Conservation (phyloP, 53 echinoderm and acorn worm genomes). For the Henricia sp. region DNA sequence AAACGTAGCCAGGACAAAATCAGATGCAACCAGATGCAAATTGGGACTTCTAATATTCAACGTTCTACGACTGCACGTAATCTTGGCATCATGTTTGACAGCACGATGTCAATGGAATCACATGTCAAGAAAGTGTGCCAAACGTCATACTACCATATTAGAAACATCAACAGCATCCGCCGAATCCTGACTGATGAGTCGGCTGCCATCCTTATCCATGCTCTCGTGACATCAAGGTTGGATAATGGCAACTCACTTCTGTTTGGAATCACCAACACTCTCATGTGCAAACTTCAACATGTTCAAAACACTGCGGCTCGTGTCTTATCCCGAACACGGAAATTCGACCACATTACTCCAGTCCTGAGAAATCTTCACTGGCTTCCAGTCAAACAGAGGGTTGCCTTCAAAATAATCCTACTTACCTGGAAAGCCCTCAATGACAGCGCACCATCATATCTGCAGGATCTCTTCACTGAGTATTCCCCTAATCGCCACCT, state of each 20-base stretch:
- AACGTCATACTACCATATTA: slow-evolving; percentile 19
- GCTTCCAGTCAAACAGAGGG: slow-evolving; percentile 13
- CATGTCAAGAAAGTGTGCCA: slow-evolving; percentile 38
- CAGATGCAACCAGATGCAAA: too few species aligned
- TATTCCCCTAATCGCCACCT: too few species aligned
- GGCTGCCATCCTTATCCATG: background rate
- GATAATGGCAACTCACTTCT: slow-evolving; percentile 30
- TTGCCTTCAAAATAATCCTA: slow-evolving; percentile 37
- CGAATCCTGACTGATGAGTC: slow-evolving; percentile 8
- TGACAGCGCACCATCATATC: too few species aligned
- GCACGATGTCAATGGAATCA: slow-evolving; percentile 19
- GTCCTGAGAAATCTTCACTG: too few species aligned
- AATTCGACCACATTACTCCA: too few species aligned
- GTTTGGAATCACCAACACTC: slow-evolving; percentile 11
- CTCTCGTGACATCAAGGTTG: slow-evolving; percentile 23
- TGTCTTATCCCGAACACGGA: too few species aligned
- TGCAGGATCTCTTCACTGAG: too few species aligned
- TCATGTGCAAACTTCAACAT: slow-evolving; percentile 23
- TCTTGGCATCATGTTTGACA: too few species aligned
- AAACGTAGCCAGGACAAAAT: slow-evolving; percentile 16
- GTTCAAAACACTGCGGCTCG: too few species aligned
- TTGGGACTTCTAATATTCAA: slow-evolving; percentile 20
- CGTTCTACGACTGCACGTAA: slow-evolving; percentile 1
- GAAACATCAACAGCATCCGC: slow-evolving; percentile 36
- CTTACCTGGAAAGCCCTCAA: too few species aligned